Evolutionary conservation across 2,888 invertebrate genomes (phyloP).

Genomic region (Hydriomena furcata): DNA sequence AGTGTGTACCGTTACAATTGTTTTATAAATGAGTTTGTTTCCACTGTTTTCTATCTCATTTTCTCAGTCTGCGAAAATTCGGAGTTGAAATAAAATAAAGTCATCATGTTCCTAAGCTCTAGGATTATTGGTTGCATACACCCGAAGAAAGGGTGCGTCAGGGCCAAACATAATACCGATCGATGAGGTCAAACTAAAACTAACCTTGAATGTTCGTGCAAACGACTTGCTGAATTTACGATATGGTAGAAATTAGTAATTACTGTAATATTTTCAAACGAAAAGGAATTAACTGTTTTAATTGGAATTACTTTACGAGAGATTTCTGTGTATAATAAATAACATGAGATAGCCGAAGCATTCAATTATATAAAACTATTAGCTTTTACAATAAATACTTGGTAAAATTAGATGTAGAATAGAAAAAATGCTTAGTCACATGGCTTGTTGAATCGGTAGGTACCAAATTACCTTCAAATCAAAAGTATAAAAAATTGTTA

Average conservation of each 20-base stretch:
- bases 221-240: slow-evolving; percentile 17
- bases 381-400: no score
- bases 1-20: not conserved
- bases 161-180: slow-evolving; percentile 54
- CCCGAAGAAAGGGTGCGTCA: slow-evolving; percentile 39
- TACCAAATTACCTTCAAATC: no score
- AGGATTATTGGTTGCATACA: slow-evolving; percentile 24
- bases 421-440: no score
- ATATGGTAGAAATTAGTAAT: not conserved
- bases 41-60: not conserved
- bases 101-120: slow-evolving; percentile 1
- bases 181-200: slow-evolving; percentile 61
- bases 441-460: no score
- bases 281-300: no score
- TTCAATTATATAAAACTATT: no score
- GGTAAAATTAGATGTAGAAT: no score
- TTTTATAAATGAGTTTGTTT: not conserved
- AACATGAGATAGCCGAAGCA: no score
- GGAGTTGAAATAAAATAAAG: not conserved
- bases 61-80: not conserved
- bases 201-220: slow-evolving; percentile 49
- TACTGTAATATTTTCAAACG: no score
- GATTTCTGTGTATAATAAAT: no score
- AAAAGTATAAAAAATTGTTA: no score
- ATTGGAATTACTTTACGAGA: no score